Evolutionary conservation across 2,113 vertebrate genomes (phyloP).

Genomic region (Terrapene triunguis): DNA sequence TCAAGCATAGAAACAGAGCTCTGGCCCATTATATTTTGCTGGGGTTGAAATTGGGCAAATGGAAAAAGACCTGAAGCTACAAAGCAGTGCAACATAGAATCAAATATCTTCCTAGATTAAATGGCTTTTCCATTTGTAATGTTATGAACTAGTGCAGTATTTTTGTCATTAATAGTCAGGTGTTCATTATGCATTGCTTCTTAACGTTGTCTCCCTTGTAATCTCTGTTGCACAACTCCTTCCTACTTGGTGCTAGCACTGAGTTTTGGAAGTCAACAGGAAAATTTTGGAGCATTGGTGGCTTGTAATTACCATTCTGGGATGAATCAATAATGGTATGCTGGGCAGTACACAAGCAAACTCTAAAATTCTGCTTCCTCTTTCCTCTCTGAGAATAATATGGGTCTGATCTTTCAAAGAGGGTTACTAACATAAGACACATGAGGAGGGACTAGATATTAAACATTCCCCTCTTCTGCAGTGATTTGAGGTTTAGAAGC

Average conservation of each 20-base stretch:
- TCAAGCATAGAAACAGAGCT: constrained; percentile 49
- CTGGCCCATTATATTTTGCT: constrained; percentile 63
- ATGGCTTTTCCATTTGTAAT: constrained; percentile 36
- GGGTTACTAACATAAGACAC: not conserved
- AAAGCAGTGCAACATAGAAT: constrained; percentile 5
- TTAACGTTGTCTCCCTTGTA: not conserved
- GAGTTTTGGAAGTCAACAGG: not conserved
- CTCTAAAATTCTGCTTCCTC: not conserved
- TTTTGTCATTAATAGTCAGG: constrained; percentile 34
- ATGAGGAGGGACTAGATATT: not conserved
- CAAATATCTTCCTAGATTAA: constrained; percentile 45
- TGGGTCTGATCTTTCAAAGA: not conserved
- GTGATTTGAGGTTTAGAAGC: rapidly evolving
- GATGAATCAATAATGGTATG: not conserved
- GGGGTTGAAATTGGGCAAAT: constrained; percentile 54
- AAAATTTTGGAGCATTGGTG: not conserved
- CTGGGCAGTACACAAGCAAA: not conserved
- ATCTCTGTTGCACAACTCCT: not conserved
- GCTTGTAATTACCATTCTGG: not conserved
- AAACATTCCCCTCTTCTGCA: not conserved
- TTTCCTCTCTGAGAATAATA: not conserved
- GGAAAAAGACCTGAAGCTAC: not conserved
- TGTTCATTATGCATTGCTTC: constrained; percentile 4
- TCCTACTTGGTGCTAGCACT: not conserved
- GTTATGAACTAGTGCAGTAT: constrained; percentile 13